These are phyloP conservation scores for Sesia bembeciformis DNA, from an alignment of 2,888 invertebrate species.

Conservation along the genomic window DNA sequence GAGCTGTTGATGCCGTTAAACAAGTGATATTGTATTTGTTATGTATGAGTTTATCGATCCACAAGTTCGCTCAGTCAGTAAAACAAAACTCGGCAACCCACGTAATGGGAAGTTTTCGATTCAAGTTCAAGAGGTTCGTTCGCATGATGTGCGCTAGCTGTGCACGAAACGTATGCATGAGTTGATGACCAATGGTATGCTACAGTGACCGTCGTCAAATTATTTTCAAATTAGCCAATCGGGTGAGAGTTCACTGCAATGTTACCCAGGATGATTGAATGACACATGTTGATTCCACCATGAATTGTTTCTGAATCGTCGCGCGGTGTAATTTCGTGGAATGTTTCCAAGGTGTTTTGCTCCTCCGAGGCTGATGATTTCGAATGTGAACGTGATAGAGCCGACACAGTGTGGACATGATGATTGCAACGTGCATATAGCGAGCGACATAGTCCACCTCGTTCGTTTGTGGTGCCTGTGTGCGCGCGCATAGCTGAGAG, in stretches of 20 bases:
- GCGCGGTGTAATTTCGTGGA: too few relatives aligned
- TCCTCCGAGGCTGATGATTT: too few relatives aligned
- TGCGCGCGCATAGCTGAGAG: conserved; percentile 85
- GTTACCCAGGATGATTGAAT: conserved; percentile 16
- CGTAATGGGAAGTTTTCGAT: too few relatives aligned
- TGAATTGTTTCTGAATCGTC: too few relatives aligned
- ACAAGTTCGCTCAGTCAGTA: too few relatives aligned
- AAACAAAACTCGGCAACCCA: too few relatives aligned
- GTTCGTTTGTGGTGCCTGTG: conserved; percentile 86
- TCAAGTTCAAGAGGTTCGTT: too few relatives aligned
- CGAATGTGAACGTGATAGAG: conserved; percentile 13
- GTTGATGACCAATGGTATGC: conserved; percentile 25
- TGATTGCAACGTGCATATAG: conserved; percentile 51
- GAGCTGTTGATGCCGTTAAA: too few relatives aligned
- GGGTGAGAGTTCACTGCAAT: conserved; percentile 21
- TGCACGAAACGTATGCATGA: conserved; percentile 39
- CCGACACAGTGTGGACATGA: conserved; percentile 14
- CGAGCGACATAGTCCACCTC: conserved; percentile 76
- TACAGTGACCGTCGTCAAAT: conserved; percentile 19
- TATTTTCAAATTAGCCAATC: neutral
- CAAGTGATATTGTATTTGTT: too few relatives aligned
- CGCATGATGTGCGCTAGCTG: conserved; percentile 27
- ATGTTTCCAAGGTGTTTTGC: too few relatives aligned
- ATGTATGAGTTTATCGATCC: too few relatives aligned
- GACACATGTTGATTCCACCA: conserved; percentile 28